phyloP scores from a whole-genome alignment of 30 jellyfish, hydroid and myxozoan genomes.

The Aurelia sp. region DNA sequence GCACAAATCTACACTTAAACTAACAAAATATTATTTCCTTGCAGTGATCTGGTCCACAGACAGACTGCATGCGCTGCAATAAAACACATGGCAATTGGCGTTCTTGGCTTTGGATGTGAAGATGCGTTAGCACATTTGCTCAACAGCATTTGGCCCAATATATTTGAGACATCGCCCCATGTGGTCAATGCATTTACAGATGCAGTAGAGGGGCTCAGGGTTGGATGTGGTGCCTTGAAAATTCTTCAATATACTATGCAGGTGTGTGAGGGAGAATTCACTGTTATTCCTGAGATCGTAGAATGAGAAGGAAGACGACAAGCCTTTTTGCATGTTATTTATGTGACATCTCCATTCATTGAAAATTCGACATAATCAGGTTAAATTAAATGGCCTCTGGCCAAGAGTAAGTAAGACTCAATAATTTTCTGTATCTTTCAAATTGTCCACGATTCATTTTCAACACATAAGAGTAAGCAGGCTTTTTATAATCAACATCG shows the following conservation, averaged over 20 bases:
- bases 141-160: conserved; percentile 98
- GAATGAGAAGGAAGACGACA: too few species aligned
- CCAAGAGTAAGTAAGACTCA: too few species aligned
- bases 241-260: conserved; percentile 91
- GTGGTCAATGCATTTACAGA: conserved; percentile 99
- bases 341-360: too few species aligned
- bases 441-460: too few species aligned
- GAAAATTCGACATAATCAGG: too few species aligned
- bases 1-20: too few species aligned
- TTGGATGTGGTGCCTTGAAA: conserved; percentile 93
- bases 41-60: conserved; percentile 98
- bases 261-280: conserved; percentile 42
- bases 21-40: neutral
- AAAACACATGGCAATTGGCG: conserved; percentile 99
- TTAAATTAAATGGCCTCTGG: too few species aligned
- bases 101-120: conserved; percentile 98
- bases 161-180: conserved; percentile 99
- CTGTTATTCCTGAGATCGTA: too few species aligned
- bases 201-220: conserved; percentile 98
- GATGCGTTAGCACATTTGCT: conserved; percentile 94
- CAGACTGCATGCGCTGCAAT: conserved; percentile 99
- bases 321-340: too few species aligned
- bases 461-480: too few species aligned
- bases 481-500: too few species aligned
- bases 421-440: too few species aligned